Conservation (phyloP, 2,113 vertebrate species). For the Formicarius rufipectus region DNA sequence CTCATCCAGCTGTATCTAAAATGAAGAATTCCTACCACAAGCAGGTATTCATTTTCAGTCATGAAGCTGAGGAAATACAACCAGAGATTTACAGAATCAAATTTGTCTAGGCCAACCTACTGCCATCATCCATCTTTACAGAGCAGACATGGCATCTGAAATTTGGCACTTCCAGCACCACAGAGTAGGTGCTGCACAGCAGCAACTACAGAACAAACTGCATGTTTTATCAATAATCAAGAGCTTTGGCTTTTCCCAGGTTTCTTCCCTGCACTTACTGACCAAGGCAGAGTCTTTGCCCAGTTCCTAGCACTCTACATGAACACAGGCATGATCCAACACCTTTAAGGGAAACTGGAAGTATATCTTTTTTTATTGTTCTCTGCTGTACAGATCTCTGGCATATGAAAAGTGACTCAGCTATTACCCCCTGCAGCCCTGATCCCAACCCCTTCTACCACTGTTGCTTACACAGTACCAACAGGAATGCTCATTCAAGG, state of each 20-base stretch:
- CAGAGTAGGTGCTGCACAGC: background rate
- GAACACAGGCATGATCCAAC: background rate
- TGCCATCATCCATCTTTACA: background rate
- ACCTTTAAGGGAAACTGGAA: background rate
- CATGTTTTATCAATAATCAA: background rate
- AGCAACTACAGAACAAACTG: background rate
- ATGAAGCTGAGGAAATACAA: background rate
- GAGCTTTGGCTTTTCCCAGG: background rate
- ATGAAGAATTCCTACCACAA: background rate
- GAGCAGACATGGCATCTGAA: background rate
- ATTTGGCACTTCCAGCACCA: background rate
- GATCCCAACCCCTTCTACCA: background rate
- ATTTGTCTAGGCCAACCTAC: background rate
- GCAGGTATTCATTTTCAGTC: background rate
- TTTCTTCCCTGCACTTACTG: background rate
- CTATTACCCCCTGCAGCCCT: rapidly evolving
- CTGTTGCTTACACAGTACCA: rapidly evolving
- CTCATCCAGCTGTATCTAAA: background rate
- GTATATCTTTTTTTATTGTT: background rate
- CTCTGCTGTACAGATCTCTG: background rate
- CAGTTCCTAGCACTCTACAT: background rate
- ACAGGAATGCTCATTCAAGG: rapidly evolving
- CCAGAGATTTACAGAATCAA: background rate
- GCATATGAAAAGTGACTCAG: rapidly evolving
- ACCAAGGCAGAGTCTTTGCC: background rate